Base-by-base conservation (phyloP, 2,797 vertebrate genomes). In the Pangasius mekongensis region DNA sequence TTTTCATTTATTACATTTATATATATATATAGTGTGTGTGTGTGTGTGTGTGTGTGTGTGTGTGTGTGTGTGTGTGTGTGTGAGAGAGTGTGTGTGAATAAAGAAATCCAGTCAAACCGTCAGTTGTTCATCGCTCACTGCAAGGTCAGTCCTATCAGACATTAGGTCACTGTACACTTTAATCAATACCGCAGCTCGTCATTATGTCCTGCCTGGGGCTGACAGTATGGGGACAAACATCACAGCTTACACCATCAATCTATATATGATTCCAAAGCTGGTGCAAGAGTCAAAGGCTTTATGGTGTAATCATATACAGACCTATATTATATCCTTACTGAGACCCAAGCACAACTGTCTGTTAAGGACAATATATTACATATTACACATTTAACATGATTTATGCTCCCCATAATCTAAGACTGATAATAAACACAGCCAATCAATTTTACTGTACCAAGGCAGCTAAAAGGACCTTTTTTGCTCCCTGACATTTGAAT, bases 161-260 rank as follows among this genome's bases (percentile, higher is more conserved):
- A 20, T 86, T 60, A 74, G 67, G 56, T 67, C 74, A 83, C 62
- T 87, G 86, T 82, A 71, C 77, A 87, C 64, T 84, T 52, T 82
- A 33, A 82, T 87, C 86, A 71, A 56, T 80, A 58, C 3, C 76
- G 39, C 56, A 47, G 84, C 24, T 76, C 36, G 76, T 74, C 22
- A n/a, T 60, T 27, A 6, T 58, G 52, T 86, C 54, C 84, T 43
- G 52, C 84, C 71, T 73, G 24, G 27, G 54, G 84, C 36, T 47
- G 33, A 56, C 67, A 73, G 49, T 13, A 3, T 56, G 36, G 33
- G 5, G 36, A 54, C 64, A 84, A 84, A 67, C 82, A 73, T 43
- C 36, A 60, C 69, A 60, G 33, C 3, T 73, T 60, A 10, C 47
- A 54, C 43, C 27, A 84, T 54, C 47, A 52, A 54, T 54, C 49